Conservation (phyloP, 1,140 invertebrate genomes). For the Mesaphorura yosii region DNA sequence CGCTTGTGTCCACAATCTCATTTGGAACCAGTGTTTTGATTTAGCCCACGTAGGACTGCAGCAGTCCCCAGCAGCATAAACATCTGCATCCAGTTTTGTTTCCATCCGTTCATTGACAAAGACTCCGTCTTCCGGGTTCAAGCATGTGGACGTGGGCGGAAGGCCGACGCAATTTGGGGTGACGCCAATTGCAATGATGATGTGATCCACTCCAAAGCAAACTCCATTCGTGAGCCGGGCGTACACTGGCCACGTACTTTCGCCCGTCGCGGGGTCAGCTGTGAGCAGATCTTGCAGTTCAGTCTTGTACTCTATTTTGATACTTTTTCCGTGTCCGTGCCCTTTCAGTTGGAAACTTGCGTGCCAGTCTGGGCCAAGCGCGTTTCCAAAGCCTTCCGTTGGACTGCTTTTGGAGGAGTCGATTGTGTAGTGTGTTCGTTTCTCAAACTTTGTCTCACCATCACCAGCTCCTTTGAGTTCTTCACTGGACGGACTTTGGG, state of each 20-base stretch:
- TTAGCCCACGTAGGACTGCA: conserved; percentile 65
- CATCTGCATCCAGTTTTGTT: conserved; percentile 59
- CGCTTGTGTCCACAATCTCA: conserved; percentile 95
- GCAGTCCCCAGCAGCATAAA: conserved; percentile 92
- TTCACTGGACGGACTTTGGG: not conserved
- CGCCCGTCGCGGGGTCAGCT: conserved; percentile 18
- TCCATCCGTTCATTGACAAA: conserved; percentile 74
- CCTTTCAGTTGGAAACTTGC: conserved; percentile 53
- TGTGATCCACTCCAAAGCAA: conserved; percentile 70
- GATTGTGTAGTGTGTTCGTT: conserved; percentile 54
- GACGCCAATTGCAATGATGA: conserved; percentile 93
- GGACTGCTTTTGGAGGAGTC: conserved; percentile 27
- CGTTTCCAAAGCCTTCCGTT: conserved; percentile 49
- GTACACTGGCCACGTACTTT: conserved; percentile 53
- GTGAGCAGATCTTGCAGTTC: conserved; percentile 18
- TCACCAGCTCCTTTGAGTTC: not conserved
- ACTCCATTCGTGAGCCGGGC: conserved; percentile 63
- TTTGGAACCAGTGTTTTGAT: conserved; percentile 74
- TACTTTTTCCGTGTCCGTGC: conserved; percentile 32
- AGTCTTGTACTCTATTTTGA: conserved; percentile 51
- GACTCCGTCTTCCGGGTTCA: conserved; percentile 57
- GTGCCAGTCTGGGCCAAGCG: conserved; percentile 92
- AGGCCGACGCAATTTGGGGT: conserved; percentile 51
- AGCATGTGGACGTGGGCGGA: conserved; percentile 41
- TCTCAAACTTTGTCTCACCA: conserved; percentile 34